Conservation (phyloP, 1,140 invertebrate genomes). For the Penaeus indicus region DNA sequence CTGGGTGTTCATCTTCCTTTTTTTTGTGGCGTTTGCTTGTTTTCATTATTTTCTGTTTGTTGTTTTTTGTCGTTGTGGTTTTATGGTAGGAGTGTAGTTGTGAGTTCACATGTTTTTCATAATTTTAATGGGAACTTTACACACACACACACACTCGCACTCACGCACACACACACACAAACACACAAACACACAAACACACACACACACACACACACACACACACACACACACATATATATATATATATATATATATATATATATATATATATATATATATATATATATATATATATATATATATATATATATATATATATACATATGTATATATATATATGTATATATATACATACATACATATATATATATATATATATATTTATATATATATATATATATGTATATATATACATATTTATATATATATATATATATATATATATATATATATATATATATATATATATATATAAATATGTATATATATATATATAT, state of each 20-base stretch:
- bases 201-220: background rate
- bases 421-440: constrained; percentile 27
- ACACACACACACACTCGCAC: background rate
- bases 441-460: constrained; percentile 30
- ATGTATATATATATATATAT: background rate
- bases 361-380: constrained; percentile 25
- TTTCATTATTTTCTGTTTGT: too few relatives aligned
- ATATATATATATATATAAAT: background rate
- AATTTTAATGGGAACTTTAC: background rate
- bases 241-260: background rate
- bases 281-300: background rate
- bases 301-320: constrained; percentile 20
- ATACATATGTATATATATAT: constrained; percentile 14
- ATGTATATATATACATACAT: constrained; percentile 25
- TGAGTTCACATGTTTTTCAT: too few relatives aligned
- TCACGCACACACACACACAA: too few relatives aligned
- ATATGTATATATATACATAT: constrained; percentile 2
- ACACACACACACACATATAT: constrained; percentile 3
- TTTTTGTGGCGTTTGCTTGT: too few relatives aligned
- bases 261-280: constrained; percentile 25
- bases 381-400: constrained; percentile 15
- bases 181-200: background rate
- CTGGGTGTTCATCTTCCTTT: too few relatives aligned
- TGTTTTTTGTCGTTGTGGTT: too few relatives aligned
- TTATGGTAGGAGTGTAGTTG: too few relatives aligned